These are phyloP conservation scores for Chromobotia macracanthus DNA, from an alignment of 2,797 vertebrate genomes.

Conservation along the genomic window DNA sequence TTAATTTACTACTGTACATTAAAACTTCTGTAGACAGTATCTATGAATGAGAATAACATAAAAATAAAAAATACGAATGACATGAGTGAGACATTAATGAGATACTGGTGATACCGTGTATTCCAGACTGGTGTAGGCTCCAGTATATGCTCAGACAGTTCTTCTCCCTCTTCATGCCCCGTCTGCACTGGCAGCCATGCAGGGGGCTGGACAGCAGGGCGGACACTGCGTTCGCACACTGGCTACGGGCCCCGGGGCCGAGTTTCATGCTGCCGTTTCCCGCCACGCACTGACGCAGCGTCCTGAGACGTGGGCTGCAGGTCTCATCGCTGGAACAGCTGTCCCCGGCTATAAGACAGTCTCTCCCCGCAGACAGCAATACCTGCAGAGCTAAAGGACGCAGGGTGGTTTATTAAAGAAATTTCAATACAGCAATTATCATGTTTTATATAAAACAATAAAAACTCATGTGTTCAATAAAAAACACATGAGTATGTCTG, in stretches of 20 bases:
- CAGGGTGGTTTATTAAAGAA: conserved; percentile 6
- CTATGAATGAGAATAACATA: too few species aligned
- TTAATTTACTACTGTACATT: too few species aligned
- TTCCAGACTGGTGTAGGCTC: conserved; percentile 90
- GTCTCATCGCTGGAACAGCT: conserved; percentile 85
- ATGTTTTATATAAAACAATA: too few species aligned
- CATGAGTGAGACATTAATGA: too few species aligned
- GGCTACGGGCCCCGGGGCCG: conserved; percentile 86
- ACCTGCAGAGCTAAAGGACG: conserved; percentile 73
- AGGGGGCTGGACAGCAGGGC: conserved; percentile 89
- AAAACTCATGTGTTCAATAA: too few species aligned
- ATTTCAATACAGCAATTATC: too few species aligned
- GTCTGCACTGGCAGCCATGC: conserved; percentile 88
- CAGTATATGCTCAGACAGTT: conserved; percentile 94
- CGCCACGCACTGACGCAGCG: conserved; percentile 89
- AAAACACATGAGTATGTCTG: not conserved
- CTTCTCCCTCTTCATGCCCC: conserved; percentile 94
- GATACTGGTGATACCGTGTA: conserved; percentile 74
- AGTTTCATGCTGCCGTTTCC: conserved; percentile 89
- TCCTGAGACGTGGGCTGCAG: conserved; percentile 89
- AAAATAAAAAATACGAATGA: too few species aligned
- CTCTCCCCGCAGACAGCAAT: conserved; percentile 75
- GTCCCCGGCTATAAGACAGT: conserved; percentile 89
- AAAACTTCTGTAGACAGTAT: too few species aligned
- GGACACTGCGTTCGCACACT: conserved; percentile 86